Conservation (phyloP, 2,888 invertebrate species). For the Brachynemurus nebulosus region DNA sequence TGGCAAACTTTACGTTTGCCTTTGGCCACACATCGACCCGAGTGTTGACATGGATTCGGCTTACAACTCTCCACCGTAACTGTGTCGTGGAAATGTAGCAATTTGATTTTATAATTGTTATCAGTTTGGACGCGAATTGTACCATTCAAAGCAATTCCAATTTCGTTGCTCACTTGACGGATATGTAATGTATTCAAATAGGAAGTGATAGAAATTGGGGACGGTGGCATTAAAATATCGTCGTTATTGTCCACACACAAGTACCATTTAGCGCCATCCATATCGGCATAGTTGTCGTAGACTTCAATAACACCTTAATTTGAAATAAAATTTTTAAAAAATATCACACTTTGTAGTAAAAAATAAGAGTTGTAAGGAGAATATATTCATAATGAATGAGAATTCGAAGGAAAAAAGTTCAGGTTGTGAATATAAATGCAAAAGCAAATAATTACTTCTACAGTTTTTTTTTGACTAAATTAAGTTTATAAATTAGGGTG, state of each 20-base stretch:
- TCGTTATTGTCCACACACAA: constrained; percentile 36
- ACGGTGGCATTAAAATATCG: constrained; percentile 25
- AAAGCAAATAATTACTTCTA: too few species aligned
- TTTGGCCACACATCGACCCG: constrained; percentile 49
- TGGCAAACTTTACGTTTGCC: constrained; percentile 48
- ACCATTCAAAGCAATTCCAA: constrained; percentile 41
- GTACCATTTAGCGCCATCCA: constrained; percentile 55
- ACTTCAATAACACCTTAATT: constrained; percentile 29
- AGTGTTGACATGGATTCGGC: constrained; percentile 59
- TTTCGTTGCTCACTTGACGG: constrained; percentile 34
- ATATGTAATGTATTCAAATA: constrained; percentile 51
- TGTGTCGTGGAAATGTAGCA: constrained; percentile 40
- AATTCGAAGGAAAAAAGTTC: too few species aligned
- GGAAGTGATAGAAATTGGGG: constrained; percentile 46
- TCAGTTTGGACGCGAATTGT: constrained; percentile 47
- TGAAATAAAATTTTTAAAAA: too few species aligned
- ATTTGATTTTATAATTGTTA: constrained; percentile 47
- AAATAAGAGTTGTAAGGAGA: too few species aligned
- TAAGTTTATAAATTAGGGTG: too few species aligned
- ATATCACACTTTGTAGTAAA: too few species aligned
- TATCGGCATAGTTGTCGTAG: constrained; percentile 54
- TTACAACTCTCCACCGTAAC: constrained; percentile 50
- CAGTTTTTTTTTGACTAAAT: too few species aligned
- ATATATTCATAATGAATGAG: too few species aligned
- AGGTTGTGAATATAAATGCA: too few species aligned